Base-by-base conservation (phyloP, 2,888 invertebrate genomes). In the Ectemnius lituratus region DNA sequence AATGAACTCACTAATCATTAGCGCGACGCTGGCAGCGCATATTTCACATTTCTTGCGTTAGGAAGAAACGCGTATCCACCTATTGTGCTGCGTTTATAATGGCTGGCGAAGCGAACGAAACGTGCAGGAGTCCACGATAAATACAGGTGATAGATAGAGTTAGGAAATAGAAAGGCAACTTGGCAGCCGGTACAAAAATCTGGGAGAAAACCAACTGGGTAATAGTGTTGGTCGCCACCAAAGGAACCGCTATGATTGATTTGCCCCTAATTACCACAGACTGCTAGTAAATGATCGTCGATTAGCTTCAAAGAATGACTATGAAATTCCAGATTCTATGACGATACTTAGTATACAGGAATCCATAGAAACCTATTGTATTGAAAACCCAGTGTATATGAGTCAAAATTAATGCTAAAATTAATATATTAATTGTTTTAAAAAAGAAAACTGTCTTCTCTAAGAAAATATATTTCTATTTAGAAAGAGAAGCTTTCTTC, bases 271-370 rank as follows among this genome's bases (percentile, higher is more conserved):
- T 67, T 67, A 56, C 46, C 23, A 13, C 56, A 37, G 23, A 56
- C 27, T 18, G 2, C n/a, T 5, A 58, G 56, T 46, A 27, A 66
- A 73, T 49, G 63, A 67, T 73, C 64, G 73, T 73, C 62, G 74
- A 74, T 59, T 23, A 23, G 2, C 23, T 23, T 23, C 23, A 23
- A 23, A 37, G 37, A 37, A 37, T 37, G 4, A 37, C 37, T 37
- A 37, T 8, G 3, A 23, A 23, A 23, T 23, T 23, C 23, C 2
- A 3, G 23, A 23, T 23, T 23, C 23, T 23, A 23, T 2, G 23
- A 23, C 23, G 1, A 23, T 20, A 20, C 2, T 20, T 20, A 20
- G 20, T 20, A 2, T 20, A 20, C 20, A 20, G 20, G 20, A 20
- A 20, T 20, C 20, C 20, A 20, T 20, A 20, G 20, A 20, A 20